Conservation (phyloP, 2,797 vertebrate genomes). For the Vespertilio murinus region DNA sequence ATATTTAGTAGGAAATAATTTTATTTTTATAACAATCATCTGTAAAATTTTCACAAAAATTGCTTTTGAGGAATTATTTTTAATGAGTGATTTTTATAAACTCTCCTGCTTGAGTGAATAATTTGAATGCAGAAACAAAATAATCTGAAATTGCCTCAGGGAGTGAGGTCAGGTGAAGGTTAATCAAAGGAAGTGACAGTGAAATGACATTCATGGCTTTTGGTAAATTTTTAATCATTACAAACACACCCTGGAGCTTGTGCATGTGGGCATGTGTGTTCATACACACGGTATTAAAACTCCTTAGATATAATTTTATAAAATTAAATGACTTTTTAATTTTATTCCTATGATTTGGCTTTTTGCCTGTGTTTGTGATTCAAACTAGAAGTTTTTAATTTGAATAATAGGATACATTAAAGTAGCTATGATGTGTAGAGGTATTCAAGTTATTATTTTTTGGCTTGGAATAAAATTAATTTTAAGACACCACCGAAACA, state of each 20-base stretch:
- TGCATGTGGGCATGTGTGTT: not conserved
- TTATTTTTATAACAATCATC: slow-evolving; percentile 52
- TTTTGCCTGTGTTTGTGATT: slow-evolving; percentile 8
- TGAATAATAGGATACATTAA: slow-evolving; percentile 48
- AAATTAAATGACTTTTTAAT: slow-evolving; percentile 62
- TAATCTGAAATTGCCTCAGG: slow-evolving; percentile 81
- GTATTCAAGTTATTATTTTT: slow-evolving; percentile 1
- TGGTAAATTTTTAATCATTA: slow-evolving; percentile 85
- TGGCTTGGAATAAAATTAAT: not conserved
- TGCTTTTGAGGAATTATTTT: slow-evolving; percentile 30
- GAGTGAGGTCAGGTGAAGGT: slow-evolving; percentile 85
- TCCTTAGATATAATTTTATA: slow-evolving; percentile 31
- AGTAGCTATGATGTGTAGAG: slow-evolving; percentile 60
- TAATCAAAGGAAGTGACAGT: slow-evolving; percentile 89
- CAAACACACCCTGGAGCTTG: not conserved
- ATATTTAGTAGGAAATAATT: slow-evolving; percentile 46
- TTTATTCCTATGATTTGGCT: slow-evolving; percentile 35
- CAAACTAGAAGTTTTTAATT: slow-evolving; percentile 64
- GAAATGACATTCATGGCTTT: slow-evolving; percentile 79
- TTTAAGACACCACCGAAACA: not conserved
- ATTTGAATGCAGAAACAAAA: slow-evolving; percentile 79
- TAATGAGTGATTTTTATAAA: slow-evolving; percentile 56
- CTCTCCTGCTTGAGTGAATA: slow-evolving; percentile 71
- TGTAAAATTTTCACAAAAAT: not conserved
- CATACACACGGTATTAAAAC: slow-evolving; percentile 55